Evolutionary conservation across 2,888 invertebrate genomes (phyloP).

Genomic region (Rhimphoctona megacephalus): DNA sequence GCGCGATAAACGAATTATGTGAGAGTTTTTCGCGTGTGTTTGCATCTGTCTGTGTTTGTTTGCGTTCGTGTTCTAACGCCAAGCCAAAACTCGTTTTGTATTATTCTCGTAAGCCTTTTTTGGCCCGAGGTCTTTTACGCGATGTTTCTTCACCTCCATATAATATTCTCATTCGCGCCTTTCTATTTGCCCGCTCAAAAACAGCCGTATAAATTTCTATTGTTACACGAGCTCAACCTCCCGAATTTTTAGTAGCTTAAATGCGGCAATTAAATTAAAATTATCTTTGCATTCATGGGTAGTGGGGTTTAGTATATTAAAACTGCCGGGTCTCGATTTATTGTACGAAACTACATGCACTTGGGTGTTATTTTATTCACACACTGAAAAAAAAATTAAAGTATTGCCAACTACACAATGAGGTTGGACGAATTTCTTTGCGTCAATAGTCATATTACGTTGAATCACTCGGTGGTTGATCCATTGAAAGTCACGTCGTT

Average conservation of each 20-base stretch:
- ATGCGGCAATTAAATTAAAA: not conserved
- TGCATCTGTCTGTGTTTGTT: not conserved
- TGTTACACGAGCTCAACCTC: not conserved
- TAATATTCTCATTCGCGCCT: conserved; percentile 55
- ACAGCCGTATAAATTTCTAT: conserved; percentile 28
- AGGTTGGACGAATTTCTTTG: no score
- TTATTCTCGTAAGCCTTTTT: conserved; percentile 40
- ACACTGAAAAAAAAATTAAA: no score
- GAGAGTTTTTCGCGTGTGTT: conserved; percentile 49
- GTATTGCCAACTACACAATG: no score
- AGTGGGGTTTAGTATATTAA: not conserved
- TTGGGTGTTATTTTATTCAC: not conserved
- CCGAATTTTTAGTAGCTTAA: not conserved
- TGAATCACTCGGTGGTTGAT: no score
- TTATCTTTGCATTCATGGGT: not conserved
- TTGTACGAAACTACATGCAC: not conserved
- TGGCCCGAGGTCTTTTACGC: conserved; percentile 32
- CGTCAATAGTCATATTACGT: no score
- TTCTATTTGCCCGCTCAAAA: not conserved
- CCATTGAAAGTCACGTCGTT: no score
- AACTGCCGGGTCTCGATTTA: not conserved
- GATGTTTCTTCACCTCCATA: conserved; percentile 44
- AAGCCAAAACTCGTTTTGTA: conserved; percentile 72
- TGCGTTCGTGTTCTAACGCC: conserved; percentile 50
- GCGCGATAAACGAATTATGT: conserved; percentile 79